Evolutionary conservation across 2,113 vertebrate species (phyloP).

Genomic region (Microcebus griseorufus): DNA sequence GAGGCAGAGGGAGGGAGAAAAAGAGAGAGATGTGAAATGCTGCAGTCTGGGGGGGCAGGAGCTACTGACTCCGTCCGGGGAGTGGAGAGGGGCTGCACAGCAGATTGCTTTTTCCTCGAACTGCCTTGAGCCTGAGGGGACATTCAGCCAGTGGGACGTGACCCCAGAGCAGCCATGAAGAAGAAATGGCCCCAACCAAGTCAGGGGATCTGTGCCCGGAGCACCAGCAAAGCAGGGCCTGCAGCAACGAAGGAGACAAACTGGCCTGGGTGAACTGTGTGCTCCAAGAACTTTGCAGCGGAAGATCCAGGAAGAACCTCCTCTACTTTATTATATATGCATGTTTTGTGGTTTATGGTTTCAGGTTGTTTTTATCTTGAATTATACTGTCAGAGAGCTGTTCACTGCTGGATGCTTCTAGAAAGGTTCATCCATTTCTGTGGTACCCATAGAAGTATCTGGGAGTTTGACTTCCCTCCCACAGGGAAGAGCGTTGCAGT

Average conservation of each 20-base stretch:
- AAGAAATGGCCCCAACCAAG: not conserved
- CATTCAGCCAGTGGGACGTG: not conserved
- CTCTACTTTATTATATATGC: not conserved
- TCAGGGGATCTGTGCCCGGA: not conserved
- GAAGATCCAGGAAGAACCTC: not conserved
- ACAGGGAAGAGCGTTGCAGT: not conserved
- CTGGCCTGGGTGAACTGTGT: not conserved
- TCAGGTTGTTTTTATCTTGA: not conserved
- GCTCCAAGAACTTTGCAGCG: not conserved
- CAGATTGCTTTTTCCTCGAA: not conserved
- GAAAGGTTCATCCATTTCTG: not conserved
- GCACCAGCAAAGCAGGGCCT: not conserved
- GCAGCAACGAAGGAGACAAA: not conserved
- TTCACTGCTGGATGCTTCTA: not conserved
- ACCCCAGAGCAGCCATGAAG: fast-evolving
- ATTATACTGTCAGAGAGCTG: not conserved
- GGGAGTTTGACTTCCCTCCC: not conserved
- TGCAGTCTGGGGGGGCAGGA: too few species aligned
- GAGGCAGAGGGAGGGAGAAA: not conserved
- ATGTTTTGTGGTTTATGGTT: not conserved
- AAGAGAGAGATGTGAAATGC: not conserved
- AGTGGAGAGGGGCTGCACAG: not conserved
- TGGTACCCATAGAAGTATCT: fast-evolving
- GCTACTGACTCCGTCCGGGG: not conserved
- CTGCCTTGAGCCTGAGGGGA: not conserved